phyloP scores from a whole-genome alignment of 2,113 vertebrate species.

The Amblyornis subalaris region DNA sequence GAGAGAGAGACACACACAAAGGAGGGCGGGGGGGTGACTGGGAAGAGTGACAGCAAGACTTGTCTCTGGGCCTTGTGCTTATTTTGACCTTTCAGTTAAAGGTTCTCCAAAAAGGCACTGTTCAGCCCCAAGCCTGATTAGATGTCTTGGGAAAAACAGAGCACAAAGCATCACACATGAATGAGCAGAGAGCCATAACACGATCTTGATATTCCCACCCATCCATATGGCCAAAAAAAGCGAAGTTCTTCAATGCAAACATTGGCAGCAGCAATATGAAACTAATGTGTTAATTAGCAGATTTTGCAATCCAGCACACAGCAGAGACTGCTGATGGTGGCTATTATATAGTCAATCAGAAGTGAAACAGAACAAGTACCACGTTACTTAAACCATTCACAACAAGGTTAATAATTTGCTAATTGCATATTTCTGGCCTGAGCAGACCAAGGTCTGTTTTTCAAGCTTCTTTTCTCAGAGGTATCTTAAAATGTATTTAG shows the following conservation, averaged over 20 bases:
- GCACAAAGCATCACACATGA: slow-evolving; percentile 41
- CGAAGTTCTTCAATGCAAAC: not conserved
- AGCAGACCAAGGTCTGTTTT: slow-evolving; percentile 6
- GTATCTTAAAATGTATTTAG: not conserved
- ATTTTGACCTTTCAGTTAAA: slow-evolving; percentile 53
- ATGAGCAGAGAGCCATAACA: slow-evolving; percentile 2
- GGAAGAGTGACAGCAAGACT: not conserved
- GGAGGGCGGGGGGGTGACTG: not conserved
- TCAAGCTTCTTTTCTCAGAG: not conserved
- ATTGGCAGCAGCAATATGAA: slow-evolving; percentile 14
- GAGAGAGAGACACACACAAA: slow-evolving; percentile 12
- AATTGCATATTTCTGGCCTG: not conserved
- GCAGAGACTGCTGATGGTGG: not conserved
- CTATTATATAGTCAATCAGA: slow-evolving; percentile 15
- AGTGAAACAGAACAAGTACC: not conserved
- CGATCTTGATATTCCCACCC: slow-evolving; percentile 34
- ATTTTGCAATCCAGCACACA: slow-evolving; percentile 18
- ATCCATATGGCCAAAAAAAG: slow-evolving; percentile 33
- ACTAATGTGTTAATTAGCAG: slow-evolving; percentile 42
- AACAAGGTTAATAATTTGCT: slow-evolving; percentile 35
- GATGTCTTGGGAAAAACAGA: slow-evolving; percentile 41
- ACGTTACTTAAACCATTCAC: not conserved
- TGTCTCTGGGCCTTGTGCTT: not conserved
- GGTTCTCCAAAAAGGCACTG: slow-evolving; percentile 2
- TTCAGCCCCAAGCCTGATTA: slow-evolving; percentile 22